Base-by-base conservation (phyloP, 2,888 invertebrate species). In the Macaria liturata region DNA sequence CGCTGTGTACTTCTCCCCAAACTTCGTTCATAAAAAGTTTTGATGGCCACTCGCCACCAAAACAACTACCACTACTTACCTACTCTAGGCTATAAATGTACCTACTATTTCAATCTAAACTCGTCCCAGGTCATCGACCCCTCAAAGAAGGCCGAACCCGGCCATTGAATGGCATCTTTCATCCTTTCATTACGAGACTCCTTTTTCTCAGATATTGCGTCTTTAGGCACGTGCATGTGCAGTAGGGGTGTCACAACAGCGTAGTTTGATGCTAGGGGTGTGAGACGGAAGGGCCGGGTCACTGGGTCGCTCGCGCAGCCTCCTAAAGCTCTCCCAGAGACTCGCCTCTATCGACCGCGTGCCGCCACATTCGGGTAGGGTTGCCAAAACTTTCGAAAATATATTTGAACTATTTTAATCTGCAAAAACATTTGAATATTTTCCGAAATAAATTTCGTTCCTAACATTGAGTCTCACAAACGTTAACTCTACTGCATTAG, bases 281-380 rank as follows among this genome's bases (percentile, higher is more conserved):
- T 76, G 72, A 76, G 75, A 76, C 71, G 74, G 70, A 71, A 70
- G 71, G 84, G 83, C 86, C 84, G 89, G 94, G 94, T 94, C 93
- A 94, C 93, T 94, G 93, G 94, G 94, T 93, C 93, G 93, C 83
- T 82, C 92, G 92, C 93, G 91, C 93, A 93, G 92, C 89, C 86
- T 92, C 91, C 88, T 77, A 74, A 78, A 81, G 81, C 80, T 80
- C 78, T 80, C 85, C 82, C 83, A 81, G 84, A 83, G 84, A 84
- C 86, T 90, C 88, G 86, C 82, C 91, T 90, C 78, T 92, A 92
- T 92, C 88, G 92, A 92, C 86, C 92, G 91, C 81, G 71, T 79
- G 80, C 67, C 86, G 83, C 81, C 80, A 72, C 63, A 67, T 68
- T 61, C 39, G 55, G 43, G 32, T 79, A 91, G 88, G 88, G 91